These are phyloP conservation scores for Gambusia yucatana DNA, from an alignment of 2,797 vertebrate species.

Conservation along the genomic window DNA sequence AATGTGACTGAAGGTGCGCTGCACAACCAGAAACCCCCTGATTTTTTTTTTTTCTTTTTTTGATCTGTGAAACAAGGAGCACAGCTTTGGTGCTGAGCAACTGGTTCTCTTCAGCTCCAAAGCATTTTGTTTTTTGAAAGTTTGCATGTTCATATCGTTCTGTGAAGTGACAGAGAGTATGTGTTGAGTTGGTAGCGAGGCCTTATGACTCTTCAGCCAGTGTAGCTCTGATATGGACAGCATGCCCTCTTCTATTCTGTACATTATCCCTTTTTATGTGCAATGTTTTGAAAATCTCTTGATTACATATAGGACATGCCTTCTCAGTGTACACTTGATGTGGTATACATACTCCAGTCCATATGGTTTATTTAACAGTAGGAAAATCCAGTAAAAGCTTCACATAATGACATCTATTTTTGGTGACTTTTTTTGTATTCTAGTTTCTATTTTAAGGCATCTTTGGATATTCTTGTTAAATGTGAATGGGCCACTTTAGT, in stretches of 20 bases:
- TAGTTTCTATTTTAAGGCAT: constrained; percentile 82
- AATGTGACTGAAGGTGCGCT: constrained; percentile 69
- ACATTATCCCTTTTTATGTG: constrained; percentile 74
- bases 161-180: constrained; percentile 72
- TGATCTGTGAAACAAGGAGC: constrained; percentile 70
- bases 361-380: constrained; percentile 87
- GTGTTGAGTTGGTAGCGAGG: constrained; percentile 51
- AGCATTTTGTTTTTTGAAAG: constrained; percentile 48
- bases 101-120: constrained; percentile 46
- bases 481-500: constrained; percentile 89
- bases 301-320: constrained; percentile 80
- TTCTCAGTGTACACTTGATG: constrained; percentile 86
- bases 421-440: constrained; percentile 86
- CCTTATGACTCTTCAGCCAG: constrained; percentile 56
- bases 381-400: constrained; percentile 78
- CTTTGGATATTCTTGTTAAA: constrained; percentile 92
- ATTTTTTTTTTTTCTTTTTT: constrained; percentile 1
- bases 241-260: constrained; percentile 68
- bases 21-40: constrained; percentile 28
- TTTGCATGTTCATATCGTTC: constrained; percentile 71
- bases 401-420: constrained; percentile 87
- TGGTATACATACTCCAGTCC: constrained; percentile 89
- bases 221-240: constrained; percentile 50
- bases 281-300: constrained; percentile 80
- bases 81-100: constrained; percentile 35